Evolutionary conservation across 2,797 vertebrate genomes (phyloP).

Genomic region (Ataeniobius toweri): DNA sequence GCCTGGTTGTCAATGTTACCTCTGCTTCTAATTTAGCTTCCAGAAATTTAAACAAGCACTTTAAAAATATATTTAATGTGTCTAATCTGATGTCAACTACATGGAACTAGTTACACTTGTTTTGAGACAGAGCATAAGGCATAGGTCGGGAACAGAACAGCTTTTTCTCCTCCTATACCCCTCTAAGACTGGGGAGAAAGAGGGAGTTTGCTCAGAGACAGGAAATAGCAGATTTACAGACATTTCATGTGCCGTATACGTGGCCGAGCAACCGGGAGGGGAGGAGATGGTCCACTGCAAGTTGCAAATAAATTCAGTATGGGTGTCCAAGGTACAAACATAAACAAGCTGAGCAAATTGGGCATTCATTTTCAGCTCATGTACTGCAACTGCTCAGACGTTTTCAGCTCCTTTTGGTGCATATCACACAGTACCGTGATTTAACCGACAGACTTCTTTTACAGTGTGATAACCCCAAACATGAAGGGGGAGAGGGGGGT

Average conservation of each 20-base stretch:
- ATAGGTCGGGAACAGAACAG: constrained; percentile 30
- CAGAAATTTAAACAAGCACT: not conserved
- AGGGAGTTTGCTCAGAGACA: constrained; percentile 47
- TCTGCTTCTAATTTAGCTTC: not conserved
- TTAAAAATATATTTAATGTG: not conserved
- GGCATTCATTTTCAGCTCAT: constrained; percentile 11
- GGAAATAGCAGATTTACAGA: constrained; percentile 61
- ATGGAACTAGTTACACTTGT: constrained; percentile 6
- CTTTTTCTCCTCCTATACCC: constrained; percentile 60
- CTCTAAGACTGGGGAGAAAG: constrained; percentile 34
- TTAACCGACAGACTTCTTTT: not conserved
- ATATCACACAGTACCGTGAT: not conserved
- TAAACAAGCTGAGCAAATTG: constrained; percentile 18
- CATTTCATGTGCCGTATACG: constrained; percentile 50
- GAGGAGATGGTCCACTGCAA: constrained; percentile 44
- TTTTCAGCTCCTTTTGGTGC: not conserved
- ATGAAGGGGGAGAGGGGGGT: not conserved
- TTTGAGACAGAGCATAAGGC: constrained; percentile 1
- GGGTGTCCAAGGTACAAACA: constrained; percentile 24
- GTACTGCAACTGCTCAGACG: not conserved
- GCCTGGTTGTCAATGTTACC: not conserved
- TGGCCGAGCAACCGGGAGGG: constrained; percentile 29
- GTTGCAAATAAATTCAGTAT: constrained; percentile 38
- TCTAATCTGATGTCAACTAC: not conserved
- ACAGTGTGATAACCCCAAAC: not conserved